Evolutionary conservation across 2,888 invertebrate species (phyloP).

Genomic region (Crepidodera aurea): DNA sequence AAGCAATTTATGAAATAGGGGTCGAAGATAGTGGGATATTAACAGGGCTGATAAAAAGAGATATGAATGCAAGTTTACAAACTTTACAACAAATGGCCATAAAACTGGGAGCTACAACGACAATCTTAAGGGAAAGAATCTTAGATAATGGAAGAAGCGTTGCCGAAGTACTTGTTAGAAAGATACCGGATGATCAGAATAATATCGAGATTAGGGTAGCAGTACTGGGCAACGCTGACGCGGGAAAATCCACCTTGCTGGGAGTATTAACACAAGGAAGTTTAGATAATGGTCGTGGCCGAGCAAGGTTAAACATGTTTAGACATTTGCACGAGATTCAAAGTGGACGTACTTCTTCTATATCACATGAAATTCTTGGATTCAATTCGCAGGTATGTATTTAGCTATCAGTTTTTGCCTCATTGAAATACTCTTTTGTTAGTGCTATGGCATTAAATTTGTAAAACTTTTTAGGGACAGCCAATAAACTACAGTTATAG

Average conservation of each 20-base stretch:
- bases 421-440: too few relatives aligned
- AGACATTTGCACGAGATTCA: constrained; percentile 94
- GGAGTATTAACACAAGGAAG: constrained; percentile 97
- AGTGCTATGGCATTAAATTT: too few relatives aligned
- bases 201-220: constrained; percentile 88
- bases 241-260: constrained; percentile 95
- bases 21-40: constrained; percentile 90
- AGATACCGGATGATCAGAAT: constrained; percentile 87
- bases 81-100: constrained; percentile 90
- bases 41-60: constrained; percentile 82
- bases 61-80: constrained; percentile 85
- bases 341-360: constrained; percentile 92
- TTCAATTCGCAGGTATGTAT: constrained; percentile 85
- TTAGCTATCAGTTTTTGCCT: neutral
- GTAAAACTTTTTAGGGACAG: constrained; percentile 74
- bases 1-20: constrained; percentile 97
- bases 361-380: constrained; percentile 96
- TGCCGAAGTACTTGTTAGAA: constrained; percentile 88
- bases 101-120: constrained; percentile 83
- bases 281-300: constrained; percentile 93
- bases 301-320: constrained; percentile 95
- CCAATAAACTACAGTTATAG: constrained; percentile 89
- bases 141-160: constrained; percentile 70
- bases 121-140: constrained; percentile 74
- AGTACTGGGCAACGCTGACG: constrained; percentile 94